Evolutionary conservation across 2,797 vertebrate species (phyloP), one percentile per base, ranked within the genome.

Genomic region (Periparus ater): DNA sequence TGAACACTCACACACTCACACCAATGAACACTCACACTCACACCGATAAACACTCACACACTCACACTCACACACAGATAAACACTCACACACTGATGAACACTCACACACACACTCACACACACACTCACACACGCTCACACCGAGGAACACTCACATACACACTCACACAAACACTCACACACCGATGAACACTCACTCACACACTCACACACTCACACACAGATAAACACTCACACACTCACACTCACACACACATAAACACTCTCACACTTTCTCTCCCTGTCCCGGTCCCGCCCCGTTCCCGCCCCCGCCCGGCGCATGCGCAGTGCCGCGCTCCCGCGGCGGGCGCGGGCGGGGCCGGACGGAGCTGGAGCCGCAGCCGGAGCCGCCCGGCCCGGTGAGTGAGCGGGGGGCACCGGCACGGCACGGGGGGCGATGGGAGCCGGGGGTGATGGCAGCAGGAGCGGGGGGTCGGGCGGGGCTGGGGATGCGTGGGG

Each of bases 191-290:
- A 30, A n/a, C 25, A 15, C 10, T 36, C 18, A 22, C 6, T 40
- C 20, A 36, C 9, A 36, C 38, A 38, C 38, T 38, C 15, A 72
- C 13, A 15, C 40, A 12, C 7, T n/a, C 30, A 32, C 18, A 16
- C 6, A 38, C 10, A 4, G 25, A 2, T 11, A 3, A 30, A n/a
- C 25, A 14, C 10, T 36, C 18, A 22, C 6, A 53, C 20, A 7
- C 2, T 16, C 8, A 15, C 4, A 14, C 6, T 6, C 14, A 18
- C 21, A 36, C 25, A 11, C 7, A 38, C 13, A 38, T 4, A 30
- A 4, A 15, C 6, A 26, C 9, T 5, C 20, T 0, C 34, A 2
- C 23, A 2, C 4, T 1, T 5, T 0, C n/a, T 5, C 32, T 10
- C 16, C 5, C 29, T 16, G 25, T 15, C 30, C 4, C 45, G 32